phyloP scores from a whole-genome alignment of 2,113 vertebrate species.

The Paramisgurnus dabryanus region DNA sequence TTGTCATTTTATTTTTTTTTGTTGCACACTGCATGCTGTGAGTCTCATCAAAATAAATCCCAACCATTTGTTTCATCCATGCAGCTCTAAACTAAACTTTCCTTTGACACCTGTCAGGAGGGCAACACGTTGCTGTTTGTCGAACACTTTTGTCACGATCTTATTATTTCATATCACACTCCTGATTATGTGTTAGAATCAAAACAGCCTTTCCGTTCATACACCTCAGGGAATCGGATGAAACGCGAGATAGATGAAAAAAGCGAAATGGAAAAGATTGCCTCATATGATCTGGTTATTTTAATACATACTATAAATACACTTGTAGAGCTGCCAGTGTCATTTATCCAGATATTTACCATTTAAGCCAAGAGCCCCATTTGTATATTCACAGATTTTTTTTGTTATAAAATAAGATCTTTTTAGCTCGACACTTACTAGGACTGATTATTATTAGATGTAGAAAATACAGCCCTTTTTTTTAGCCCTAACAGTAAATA shows the following conservation, averaged over 20 bases:
- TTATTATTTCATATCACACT: not conserved
- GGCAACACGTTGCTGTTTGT: not conserved
- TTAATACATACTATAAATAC: slow-evolving; percentile 40
- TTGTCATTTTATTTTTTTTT: too few species aligned
- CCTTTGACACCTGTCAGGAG: not conserved
- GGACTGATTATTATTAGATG: not conserved
- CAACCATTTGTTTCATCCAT: not conserved
- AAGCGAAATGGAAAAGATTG: not conserved
- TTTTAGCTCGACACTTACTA: not conserved
- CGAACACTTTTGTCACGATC: not conserved
- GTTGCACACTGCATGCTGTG: too few species aligned
- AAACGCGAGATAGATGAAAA: slow-evolving; percentile 8
- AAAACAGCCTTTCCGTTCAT: slow-evolving; percentile 17
- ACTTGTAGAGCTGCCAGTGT: slow-evolving; percentile 16
- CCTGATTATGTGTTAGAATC: slow-evolving; percentile 24
- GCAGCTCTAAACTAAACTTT: not conserved
- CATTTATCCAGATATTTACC: slow-evolving; percentile 6
- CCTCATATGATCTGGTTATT: slow-evolving; percentile 32
- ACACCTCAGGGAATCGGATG: slow-evolving; percentile 13
- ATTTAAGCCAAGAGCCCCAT: slow-evolving; percentile 10
- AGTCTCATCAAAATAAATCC: too few species aligned
- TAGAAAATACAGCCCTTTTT: too few species aligned
- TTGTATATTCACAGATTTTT: not conserved
- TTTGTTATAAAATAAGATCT: not conserved
- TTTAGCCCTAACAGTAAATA: not conserved